Conservation (phyloP, 2,797 vertebrate genomes). For the Pangasius mekongensis region DNA sequence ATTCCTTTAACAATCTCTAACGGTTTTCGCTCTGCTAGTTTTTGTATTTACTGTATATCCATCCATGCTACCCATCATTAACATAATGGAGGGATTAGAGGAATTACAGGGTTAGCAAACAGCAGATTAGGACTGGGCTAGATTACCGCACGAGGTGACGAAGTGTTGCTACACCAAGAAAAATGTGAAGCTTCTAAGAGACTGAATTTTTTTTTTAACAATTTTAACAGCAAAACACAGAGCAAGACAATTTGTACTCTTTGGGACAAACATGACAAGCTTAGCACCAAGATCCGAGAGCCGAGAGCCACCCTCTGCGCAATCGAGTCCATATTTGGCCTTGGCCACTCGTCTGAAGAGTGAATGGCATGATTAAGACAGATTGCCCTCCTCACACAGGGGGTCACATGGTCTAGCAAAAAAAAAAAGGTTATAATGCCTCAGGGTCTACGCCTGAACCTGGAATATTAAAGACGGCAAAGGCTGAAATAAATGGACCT, state of each 20-base stretch:
- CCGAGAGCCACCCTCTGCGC: background rate
- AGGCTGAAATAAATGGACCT: constrained; percentile 28
- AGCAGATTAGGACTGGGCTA: background rate
- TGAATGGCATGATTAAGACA: background rate
- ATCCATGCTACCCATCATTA: background rate
- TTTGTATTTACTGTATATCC: background rate
- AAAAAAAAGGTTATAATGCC: background rate
- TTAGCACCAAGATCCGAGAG: background rate
- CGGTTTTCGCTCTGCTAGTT: background rate
- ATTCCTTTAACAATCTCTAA: background rate
- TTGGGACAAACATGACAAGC: background rate
- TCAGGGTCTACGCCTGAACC: background rate
- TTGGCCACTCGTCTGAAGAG: background rate
- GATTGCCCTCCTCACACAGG: background rate
- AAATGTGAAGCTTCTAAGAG: background rate
- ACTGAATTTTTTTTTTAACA: background rate
- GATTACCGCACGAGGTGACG: background rate
- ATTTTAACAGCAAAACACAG: background rate
- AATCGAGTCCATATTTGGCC: constrained; percentile 1
- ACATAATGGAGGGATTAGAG: background rate
- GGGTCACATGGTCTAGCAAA: background rate
- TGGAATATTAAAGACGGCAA: constrained; percentile 10
- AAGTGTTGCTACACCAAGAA: background rate
- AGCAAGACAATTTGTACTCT: background rate
- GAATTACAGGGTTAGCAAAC: background rate